These are phyloP conservation scores for Corythoichthys intestinalis DNA, from an alignment of 2,113 vertebrate genomes.

Conservation along the genomic window DNA sequence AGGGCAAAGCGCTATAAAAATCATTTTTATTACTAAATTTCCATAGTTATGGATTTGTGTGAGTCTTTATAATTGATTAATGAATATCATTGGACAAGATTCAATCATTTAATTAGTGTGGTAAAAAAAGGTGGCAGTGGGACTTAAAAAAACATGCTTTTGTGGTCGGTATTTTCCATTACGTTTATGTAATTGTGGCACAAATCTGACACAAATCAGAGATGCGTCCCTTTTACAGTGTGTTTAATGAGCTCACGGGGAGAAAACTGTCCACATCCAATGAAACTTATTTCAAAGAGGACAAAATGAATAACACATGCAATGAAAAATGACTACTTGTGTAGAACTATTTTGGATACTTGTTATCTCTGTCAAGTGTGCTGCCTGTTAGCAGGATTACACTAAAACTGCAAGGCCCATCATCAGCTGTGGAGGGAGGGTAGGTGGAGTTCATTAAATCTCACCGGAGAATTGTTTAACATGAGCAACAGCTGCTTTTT, in stretches of 20 bases:
- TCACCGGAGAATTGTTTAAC: background rate
- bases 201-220: too few species aligned
- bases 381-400: conserved; percentile 2
- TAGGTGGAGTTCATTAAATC: conserved; percentile 1
- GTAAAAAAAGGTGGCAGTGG: too few species aligned
- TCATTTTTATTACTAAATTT: too few species aligned
- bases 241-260: background rate
- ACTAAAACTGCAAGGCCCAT: background rate
- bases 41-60: too few species aligned
- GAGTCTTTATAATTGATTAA: too few species aligned
- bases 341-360: background rate
- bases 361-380: background rate
- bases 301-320: background rate
- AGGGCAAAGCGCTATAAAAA: too few species aligned
- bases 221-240: background rate
- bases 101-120: too few species aligned
- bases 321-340: background rate
- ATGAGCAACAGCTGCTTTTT: background rate
- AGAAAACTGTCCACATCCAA: background rate
- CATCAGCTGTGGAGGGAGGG: background rate
- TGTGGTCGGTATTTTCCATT: too few species aligned
- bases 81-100: too few species aligned
- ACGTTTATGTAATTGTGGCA: too few species aligned
- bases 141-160: too few species aligned
- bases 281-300: background rate